A percentile compares a stretch with the other conserved stretches of the same genome.
phyloP scores from a whole-genome alignment of 2,888 invertebrate species.

The Erebia epiphron region DNA sequence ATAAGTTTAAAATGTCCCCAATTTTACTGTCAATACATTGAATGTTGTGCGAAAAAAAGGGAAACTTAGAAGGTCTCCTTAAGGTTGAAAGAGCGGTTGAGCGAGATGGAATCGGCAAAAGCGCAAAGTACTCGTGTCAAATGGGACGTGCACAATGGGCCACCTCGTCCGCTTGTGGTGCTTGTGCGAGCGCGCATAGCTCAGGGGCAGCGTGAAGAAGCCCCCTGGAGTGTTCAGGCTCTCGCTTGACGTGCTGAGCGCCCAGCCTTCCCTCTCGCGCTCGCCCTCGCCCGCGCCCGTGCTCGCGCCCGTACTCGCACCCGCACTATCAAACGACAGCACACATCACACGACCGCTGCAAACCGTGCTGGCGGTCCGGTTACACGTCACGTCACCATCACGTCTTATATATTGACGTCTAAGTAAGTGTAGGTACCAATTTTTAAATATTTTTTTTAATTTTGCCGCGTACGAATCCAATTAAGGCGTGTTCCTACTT shows the following conservation, averaged over 20 bases:
- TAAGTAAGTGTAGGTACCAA: no score
- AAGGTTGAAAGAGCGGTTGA: neutral
- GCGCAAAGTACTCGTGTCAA: slow-evolving; percentile 20
- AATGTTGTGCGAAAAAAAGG: no score
- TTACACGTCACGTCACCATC: no score
- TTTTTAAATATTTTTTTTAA: no score
- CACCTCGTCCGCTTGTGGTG: slow-evolving; percentile 93
- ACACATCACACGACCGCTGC: neutral
- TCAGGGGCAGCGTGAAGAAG: slow-evolving; percentile 88
- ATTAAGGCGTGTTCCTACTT: no score
- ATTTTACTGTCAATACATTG: no score
- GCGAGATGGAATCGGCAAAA: slow-evolving; percentile 47
- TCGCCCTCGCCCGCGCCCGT: slow-evolving; percentile 53
- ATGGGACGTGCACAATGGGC: slow-evolving; percentile 62
- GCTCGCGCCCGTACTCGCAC: slow-evolving; percentile 61
- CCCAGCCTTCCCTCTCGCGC: slow-evolving; percentile 68
- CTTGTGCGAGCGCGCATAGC: slow-evolving; percentile 89
- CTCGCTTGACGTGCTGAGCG: slow-evolving; percentile 85
- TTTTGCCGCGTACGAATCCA: no score
- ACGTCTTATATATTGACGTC: no score
- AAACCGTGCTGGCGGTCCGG: no score
- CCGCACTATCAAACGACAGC: slow-evolving; percentile 9
- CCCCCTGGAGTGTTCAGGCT: slow-evolving; percentile 85
- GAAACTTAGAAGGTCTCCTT: no score
- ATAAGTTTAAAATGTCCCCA: no score